Evolutionary conservation across 2,888 invertebrate genomes (phyloP).

Genomic region (Epinotia bilunana): DNA sequence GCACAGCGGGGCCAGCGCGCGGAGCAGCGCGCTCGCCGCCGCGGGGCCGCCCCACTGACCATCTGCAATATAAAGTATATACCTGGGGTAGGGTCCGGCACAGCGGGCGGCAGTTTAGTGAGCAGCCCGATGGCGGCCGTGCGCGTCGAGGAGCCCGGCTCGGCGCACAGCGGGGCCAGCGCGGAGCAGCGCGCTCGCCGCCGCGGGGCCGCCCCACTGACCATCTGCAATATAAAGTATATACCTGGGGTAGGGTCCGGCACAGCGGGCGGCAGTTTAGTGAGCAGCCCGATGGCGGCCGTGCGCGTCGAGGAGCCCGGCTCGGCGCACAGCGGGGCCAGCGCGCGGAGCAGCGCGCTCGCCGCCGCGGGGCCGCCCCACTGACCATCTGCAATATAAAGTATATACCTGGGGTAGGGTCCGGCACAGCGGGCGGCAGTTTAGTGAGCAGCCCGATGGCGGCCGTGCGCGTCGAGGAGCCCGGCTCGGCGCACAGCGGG

Average conservation of each 20-base stretch:
- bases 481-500: constrained; percentile 76
- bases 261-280: constrained; percentile 37
- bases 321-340: constrained; percentile 78
- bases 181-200: constrained; percentile 72
- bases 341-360: constrained; percentile 73
- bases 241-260: constrained; percentile 47
- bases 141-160: constrained; percentile 84
- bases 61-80: background rate
- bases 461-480: constrained; percentile 85
- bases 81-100: constrained; percentile 47
- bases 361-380: constrained; percentile 72
- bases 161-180: constrained; percentile 78
- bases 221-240: background rate
- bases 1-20: constrained; percentile 77
- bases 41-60: constrained; percentile 68
- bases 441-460: constrained; percentile 83
- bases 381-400: background rate
- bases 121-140: constrained; percentile 86
- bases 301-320: constrained; percentile 84
- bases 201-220: constrained; percentile 68
- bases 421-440: constrained; percentile 47
- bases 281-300: constrained; percentile 85
- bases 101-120: constrained; percentile 36
- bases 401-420: constrained; percentile 27
- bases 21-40: constrained; percentile 65